Conservation (phyloP, 1,140 invertebrate species). For the Pseudomyrmex concolor region DNA sequence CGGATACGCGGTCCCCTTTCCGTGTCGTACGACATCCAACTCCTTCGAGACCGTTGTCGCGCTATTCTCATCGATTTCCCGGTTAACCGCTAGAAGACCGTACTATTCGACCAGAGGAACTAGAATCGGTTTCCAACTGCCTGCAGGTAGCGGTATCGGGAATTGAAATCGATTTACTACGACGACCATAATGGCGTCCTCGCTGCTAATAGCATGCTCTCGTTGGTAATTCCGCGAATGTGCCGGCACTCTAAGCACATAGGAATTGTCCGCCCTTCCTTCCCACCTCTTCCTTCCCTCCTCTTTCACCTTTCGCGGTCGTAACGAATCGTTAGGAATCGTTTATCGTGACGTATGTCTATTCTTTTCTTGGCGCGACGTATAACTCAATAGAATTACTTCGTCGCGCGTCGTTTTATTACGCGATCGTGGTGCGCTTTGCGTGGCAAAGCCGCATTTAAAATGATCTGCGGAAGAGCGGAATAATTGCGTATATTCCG, state of each 20-base stretch:
- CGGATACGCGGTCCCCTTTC: neutral
- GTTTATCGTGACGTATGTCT: constrained; percentile 41
- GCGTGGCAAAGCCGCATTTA: neutral
- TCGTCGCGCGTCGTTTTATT: neutral
- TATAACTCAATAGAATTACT: constrained; percentile 14
- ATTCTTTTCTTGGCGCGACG: neutral
- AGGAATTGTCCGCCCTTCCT: neutral
- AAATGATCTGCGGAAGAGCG: neutral
- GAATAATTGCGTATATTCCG: neutral
- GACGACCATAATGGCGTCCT: constrained; percentile 68
- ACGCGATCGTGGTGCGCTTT: neutral
- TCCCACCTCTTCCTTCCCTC: neutral
- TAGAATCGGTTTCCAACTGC: constrained; percentile 64
- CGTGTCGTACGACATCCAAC: constrained; percentile 39
- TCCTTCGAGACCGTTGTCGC: constrained; percentile 60
- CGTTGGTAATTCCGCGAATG: constrained; percentile 58
- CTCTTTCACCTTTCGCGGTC: neutral
- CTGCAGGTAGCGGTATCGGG: constrained; percentile 66
- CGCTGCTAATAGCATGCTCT: constrained; percentile 63
- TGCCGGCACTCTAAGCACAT: constrained; percentile 32
- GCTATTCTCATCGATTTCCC: constrained; percentile 55
- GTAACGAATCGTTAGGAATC: constrained; percentile 44
- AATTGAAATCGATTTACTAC: constrained; percentile 73
- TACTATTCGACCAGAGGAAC: constrained; percentile 50
- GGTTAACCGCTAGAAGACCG: constrained; percentile 53